Conservation (phyloP, 2,113 vertebrate species). For the Turnix velox region DNA sequence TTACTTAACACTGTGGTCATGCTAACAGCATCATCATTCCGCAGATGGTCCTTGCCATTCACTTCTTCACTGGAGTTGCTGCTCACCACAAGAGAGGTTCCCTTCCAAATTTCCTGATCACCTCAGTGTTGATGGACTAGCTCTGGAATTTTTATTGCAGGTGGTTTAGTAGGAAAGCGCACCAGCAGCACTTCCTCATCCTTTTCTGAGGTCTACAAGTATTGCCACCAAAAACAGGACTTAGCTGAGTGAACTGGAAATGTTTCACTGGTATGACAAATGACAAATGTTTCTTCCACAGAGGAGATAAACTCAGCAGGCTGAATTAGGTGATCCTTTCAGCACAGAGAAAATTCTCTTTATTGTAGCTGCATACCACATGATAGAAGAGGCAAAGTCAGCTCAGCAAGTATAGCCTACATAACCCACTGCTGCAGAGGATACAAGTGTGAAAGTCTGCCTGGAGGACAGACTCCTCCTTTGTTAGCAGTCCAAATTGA, state of each 20-base stretch:
- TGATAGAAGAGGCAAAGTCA: rapidly evolving
- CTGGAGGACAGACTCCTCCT: background rate
- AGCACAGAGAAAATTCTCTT: background rate
- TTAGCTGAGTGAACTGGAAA: background rate
- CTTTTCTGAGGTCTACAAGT: background rate
- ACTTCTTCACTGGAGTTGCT: background rate
- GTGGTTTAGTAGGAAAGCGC: background rate
- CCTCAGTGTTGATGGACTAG: background rate
- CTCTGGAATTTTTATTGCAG: background rate
- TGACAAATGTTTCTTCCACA: background rate
- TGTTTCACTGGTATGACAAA: background rate
- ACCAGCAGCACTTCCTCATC: rapidly evolving
- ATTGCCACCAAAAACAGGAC: background rate
- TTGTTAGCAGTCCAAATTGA: background rate
- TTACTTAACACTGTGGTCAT: background rate
- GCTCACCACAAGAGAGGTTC: background rate
- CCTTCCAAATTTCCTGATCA: background rate
- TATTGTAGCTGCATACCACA: background rate
- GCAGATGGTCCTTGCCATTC: background rate
- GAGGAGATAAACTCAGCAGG: background rate
- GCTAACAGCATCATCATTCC: background rate
- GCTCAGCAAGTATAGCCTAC: background rate
- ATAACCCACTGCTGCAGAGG: background rate
- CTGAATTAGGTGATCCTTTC: background rate
- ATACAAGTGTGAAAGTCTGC: background rate